Conservation (phyloP, 2,888 invertebrate genomes). For the Gastracanthus pulcherrimus region DNA sequence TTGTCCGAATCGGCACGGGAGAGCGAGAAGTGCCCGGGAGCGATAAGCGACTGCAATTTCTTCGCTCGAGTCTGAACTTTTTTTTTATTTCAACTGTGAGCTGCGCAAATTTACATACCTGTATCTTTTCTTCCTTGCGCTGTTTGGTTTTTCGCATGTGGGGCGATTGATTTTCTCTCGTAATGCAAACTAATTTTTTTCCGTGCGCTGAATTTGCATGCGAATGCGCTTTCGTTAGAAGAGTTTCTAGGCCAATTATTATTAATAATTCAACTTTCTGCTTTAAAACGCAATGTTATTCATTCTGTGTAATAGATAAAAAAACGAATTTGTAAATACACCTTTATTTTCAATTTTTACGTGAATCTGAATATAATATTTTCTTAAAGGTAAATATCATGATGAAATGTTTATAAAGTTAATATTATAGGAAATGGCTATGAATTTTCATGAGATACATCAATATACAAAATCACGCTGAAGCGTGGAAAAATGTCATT, state of each 20-base stretch:
- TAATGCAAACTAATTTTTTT: slow-evolving; percentile 32
- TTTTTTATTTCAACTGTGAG: not conserved
- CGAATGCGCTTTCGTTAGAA: not conserved
- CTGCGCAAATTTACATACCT: slow-evolving; percentile 2
- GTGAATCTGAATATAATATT: not conserved
- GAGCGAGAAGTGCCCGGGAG: slow-evolving; percentile 14
- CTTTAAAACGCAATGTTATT: not conserved
- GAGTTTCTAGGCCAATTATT: not conserved
- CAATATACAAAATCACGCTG: too few species aligned
- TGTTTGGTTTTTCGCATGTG: not conserved
- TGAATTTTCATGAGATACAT: too few species aligned
- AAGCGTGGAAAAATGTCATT: too few species aligned
- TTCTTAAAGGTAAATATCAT: not conserved
- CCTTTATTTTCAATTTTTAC: not conserved
- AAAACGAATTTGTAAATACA: not conserved
- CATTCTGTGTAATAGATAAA: not conserved
- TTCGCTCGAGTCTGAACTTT: not conserved
- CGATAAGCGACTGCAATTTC: slow-evolving; percentile 41
- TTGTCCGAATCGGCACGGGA: slow-evolving; percentile 24
- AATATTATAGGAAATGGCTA: too few species aligned
- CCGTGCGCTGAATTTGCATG: not conserved
- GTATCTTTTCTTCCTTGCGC: not conserved
- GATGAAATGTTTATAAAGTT: too few species aligned
- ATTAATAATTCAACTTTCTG: too few species aligned
- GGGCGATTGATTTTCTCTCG: slow-evolving; percentile 24